Percentiles rank a stretch among this genome's conserved stretches.
phyloP scores from a whole-genome alignment of 2,888 invertebrate genomes.

The Aphodius granarius region DNA sequence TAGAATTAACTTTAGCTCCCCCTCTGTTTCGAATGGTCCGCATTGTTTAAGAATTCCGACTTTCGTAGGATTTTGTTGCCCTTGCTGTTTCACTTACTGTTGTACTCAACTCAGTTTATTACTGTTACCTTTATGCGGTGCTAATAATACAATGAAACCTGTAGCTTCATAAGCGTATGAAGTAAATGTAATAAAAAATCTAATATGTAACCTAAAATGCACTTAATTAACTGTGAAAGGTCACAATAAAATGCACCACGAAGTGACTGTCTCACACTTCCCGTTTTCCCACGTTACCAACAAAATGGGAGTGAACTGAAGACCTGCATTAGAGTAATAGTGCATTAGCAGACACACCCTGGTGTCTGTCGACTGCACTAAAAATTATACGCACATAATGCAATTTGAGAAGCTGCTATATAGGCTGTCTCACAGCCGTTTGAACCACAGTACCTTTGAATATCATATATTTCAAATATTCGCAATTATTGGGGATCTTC shows the following conservation, averaged over 20 bases:
- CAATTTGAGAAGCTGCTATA: neutral
- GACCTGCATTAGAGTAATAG: neutral
- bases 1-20: neutral
- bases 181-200: no score
- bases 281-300: neutral
- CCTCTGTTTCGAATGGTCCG: neutral
- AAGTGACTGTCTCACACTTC: neutral
- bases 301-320: neutral
- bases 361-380: neutral
- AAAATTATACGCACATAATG: neutral
- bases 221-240: neutral
- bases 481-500: no score
- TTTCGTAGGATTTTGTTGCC: neutral
- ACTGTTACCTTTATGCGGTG: neutral
- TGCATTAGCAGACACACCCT: neutral
- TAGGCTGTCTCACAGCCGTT: no score
- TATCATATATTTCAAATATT: no score
- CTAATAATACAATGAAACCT: neutral
- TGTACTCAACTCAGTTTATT: neutral
- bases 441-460: no score
- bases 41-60: neutral
- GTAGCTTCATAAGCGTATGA: no score
- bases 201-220: neutral
- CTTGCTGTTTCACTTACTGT: neutral
- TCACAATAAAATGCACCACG: neutral